Evolutionary conservation across 2,113 vertebrate species (phyloP), one percentile per base, ranked within the genome.

Genomic region (Thomomys bottae): DNA sequence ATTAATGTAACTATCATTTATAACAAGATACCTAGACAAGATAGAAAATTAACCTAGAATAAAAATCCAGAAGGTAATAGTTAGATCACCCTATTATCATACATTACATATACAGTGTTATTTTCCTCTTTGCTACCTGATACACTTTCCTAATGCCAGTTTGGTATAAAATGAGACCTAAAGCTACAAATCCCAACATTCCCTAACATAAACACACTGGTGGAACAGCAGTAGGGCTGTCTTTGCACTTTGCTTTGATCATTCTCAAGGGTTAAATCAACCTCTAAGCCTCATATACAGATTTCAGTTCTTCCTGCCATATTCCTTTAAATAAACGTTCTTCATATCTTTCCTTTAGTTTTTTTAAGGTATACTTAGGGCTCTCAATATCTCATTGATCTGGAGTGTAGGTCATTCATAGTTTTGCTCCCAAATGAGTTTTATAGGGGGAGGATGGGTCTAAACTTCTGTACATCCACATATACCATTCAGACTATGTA

Each of bases 231-330:
- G 45, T 45, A 45, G 45, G 12, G 45, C 7, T 45, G 11, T 54
- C 49, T 15, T 54, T 54, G 49, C 1, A 68, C 21, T 38, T 36
- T 32, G 14, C 66, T 93, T 45, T 40, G 30, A 20, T 32, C 3
- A 18, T 88, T 84, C 59, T 83, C 61, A 88, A 73, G 87, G 81
- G 3, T 32, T 30, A 63, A 8, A 45, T 32, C n/a, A 87, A 79
- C 14, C 54, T 78, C 73, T 64, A 85, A 70, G 24, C 17, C 40
- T 92, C 45, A 14, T 34, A 18, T 89, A 42, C n/a, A 91, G 36
- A 63, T 77, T 93, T 82, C 18, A 85, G 2, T 63, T 95, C 26
- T 26, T 81, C 70, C n/a, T 76, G 17, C n/a, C 30, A 45, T 88
- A 38, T 86, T 90, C 30, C 49, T 89, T 34, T n/a, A 28, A 82